phyloP scores from a whole-genome alignment of 2,888 invertebrate genomes.

The Meandrusa payeni region DNA sequence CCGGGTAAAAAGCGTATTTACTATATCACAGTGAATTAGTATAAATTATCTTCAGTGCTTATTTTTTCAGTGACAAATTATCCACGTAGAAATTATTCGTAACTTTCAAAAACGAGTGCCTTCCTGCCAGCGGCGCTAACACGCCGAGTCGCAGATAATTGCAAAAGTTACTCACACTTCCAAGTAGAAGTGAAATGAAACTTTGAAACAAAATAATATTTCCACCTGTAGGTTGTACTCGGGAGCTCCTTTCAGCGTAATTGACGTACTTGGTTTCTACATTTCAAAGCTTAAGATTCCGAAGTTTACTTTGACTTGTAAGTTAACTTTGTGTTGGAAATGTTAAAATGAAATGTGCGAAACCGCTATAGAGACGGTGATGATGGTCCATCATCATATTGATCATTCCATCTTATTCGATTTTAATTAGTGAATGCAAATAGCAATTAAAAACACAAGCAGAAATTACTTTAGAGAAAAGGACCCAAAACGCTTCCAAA shows the following conservation, averaged over 20 bases:
- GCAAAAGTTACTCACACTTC: slow-evolving; percentile 9
- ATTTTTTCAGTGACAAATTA: slow-evolving; percentile 6
- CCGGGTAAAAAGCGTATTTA: too few species aligned
- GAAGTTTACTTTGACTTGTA: slow-evolving; percentile 1
- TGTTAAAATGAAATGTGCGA: too few species aligned
- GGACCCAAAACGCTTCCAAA: too few species aligned
- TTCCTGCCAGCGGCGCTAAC: neutral
- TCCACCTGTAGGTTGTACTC: slow-evolving; percentile 10
- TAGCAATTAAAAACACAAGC: too few species aligned
- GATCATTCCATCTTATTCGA: too few species aligned
- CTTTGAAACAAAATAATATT: slow-evolving; percentile 13
- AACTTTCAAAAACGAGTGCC: neutral
- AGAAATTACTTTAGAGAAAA: too few species aligned
- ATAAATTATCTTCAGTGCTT: neutral
- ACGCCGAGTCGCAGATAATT: slow-evolving; percentile 7
- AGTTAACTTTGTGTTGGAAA: slow-evolving; percentile 1
- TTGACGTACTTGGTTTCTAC: slow-evolving; percentile 10
- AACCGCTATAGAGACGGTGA: too few species aligned
- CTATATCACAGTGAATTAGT: too few species aligned
- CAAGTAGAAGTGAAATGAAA: slow-evolving; percentile 5
- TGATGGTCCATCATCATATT: too few species aligned
- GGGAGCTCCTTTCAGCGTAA: slow-evolving; percentile 3
- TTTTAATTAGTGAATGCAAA: too few species aligned
- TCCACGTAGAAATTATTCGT: slow-evolving; percentile 2
- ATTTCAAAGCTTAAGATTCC: neutral